Percentiles rank a stretch among this genome's conserved stretches.
Conservation (phyloP, 2,888 invertebrate species). For the Hydrotaea cyrtoneurina region DNA sequence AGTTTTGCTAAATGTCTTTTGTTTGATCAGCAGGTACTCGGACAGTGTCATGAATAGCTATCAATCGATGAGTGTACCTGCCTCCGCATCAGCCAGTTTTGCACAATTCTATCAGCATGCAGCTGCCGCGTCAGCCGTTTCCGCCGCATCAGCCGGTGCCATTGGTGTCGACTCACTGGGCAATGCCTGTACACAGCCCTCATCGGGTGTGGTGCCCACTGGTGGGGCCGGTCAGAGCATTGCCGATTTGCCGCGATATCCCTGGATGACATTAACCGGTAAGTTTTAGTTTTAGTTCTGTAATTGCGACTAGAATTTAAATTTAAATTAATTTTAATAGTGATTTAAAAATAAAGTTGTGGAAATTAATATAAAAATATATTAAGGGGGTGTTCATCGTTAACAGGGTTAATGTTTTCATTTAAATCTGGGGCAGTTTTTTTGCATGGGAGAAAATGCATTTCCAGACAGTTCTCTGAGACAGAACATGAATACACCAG, state of each 20-base stretch:
- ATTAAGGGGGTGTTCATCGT: too few relatives aligned
- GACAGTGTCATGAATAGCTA: slow-evolving; percentile 81
- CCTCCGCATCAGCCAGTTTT: slow-evolving; percentile 81
- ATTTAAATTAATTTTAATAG: not conserved
- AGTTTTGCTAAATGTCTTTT: slow-evolving; percentile 19
- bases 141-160: slow-evolving; percentile 88
- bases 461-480: too few relatives aligned
- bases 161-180: slow-evolving; percentile 90
- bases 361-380: too few relatives aligned
- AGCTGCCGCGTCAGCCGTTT: slow-evolving; percentile 86
- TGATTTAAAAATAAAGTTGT: not conserved
- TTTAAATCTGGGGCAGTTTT: too few relatives aligned
- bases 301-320: not conserved
- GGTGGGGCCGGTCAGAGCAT: slow-evolving; percentile 89
- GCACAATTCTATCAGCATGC: slow-evolving; percentile 96
- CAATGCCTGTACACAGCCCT: slow-evolving; percentile 89
- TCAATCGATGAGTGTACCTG: slow-evolving; percentile 82
- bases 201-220: slow-evolving; percentile 83
- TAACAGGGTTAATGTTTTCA: too few relatives aligned
- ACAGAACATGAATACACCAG: too few relatives aligned
- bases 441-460: too few relatives aligned
- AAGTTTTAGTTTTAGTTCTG: slow-evolving; percentile 73
- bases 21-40: slow-evolving; percentile 78
- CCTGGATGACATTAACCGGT: slow-evolving; percentile 99
- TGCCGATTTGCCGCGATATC: slow-evolving; percentile 95